These are phyloP conservation scores for Torymus tubicola DNA, from an alignment of 2,888 invertebrate genomes.

Conservation along the genomic window DNA sequence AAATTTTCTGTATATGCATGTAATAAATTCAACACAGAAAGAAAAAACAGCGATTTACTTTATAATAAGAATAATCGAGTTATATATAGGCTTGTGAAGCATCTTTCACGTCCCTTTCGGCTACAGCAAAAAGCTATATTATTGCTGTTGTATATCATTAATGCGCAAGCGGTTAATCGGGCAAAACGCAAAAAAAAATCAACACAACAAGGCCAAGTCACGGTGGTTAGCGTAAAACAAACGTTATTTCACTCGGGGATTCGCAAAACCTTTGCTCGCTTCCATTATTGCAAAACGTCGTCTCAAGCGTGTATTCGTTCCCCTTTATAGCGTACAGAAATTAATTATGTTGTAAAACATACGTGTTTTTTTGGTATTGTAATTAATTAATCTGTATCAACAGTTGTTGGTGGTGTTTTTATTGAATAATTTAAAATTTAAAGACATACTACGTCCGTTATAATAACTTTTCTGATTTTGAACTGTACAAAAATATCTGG, in stretches of 20 bases:
- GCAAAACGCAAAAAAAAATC: conserved; percentile 21
- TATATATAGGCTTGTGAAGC: no score
- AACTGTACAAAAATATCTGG: no score
- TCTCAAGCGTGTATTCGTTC: conserved; percentile 13
- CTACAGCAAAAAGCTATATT: no score
- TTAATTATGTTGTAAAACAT: not conserved
- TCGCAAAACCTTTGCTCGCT: conserved; percentile 28
- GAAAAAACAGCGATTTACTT: no score
- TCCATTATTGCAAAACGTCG: conserved; percentile 7
- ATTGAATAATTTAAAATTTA: no score
- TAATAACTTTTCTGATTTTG: not conserved
- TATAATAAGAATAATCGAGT: no score
- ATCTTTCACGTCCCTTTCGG: no score
- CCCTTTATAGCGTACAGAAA: not conserved
- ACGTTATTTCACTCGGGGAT: conserved; percentile 34
- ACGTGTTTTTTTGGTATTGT: no score
- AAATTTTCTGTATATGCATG: no score
- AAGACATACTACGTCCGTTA: not conserved
- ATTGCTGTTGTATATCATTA: conserved; percentile 1
- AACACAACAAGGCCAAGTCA: not conserved
- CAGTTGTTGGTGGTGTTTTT: no score
- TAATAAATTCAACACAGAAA: no score
- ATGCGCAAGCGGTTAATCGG: conserved; percentile 40
- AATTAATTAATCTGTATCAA: no score
- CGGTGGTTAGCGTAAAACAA: conserved; percentile 29